A percentile compares a stretch with the other conserved stretches of the same genome.
Evolutionary conservation across 2,888 invertebrate species (phyloP).

Genomic region (Morpho deidamia): DNA sequence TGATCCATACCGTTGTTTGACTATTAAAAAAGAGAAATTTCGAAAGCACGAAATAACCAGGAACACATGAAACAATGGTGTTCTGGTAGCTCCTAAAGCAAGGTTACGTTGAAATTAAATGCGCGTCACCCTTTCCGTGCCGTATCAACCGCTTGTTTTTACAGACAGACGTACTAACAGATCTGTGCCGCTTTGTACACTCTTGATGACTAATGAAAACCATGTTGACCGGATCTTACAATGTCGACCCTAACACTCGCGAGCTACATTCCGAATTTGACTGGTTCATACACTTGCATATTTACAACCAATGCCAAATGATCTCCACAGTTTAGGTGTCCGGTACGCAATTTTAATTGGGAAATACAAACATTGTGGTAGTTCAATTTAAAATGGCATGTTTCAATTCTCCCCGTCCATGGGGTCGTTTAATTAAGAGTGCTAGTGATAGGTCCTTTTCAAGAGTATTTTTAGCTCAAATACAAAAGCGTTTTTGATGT

Average conservation of each 20-base stretch:
- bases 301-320: constrained; percentile 41
- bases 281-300: constrained; percentile 2
- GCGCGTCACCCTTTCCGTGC: constrained; percentile 47
- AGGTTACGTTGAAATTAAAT: constrained; percentile 46
- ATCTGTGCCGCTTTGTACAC: constrained; percentile 49
- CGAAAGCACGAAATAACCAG: constrained; percentile 15
- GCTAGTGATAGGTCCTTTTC: constrained; percentile 61
- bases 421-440: constrained; percentile 65
- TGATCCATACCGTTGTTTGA: constrained; percentile 2
- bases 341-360: constrained; percentile 26
- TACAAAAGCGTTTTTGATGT: constrained; percentile 37
- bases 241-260: constrained; percentile 15
- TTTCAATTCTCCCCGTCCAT: constrained; percentile 46
- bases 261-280: constrained; percentile 11
- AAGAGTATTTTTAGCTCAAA: background rate
- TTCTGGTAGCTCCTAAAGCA: constrained; percentile 22
- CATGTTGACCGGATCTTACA: constrained; percentile 8
- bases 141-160: constrained; percentile 64
- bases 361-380: constrained; percentile 21
- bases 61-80: constrained; percentile 22
- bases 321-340: constrained; percentile 37
- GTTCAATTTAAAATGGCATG: constrained; percentile 49
- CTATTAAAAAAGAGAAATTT: constrained; percentile 14
- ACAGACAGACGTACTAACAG: constrained; percentile 59
- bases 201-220: constrained; percentile 61